A percentile compares a stretch with the other conserved stretches of the same genome.
Conservation (phyloP, 2,888 invertebrate genomes). For the Melieria crassipennis region DNA sequence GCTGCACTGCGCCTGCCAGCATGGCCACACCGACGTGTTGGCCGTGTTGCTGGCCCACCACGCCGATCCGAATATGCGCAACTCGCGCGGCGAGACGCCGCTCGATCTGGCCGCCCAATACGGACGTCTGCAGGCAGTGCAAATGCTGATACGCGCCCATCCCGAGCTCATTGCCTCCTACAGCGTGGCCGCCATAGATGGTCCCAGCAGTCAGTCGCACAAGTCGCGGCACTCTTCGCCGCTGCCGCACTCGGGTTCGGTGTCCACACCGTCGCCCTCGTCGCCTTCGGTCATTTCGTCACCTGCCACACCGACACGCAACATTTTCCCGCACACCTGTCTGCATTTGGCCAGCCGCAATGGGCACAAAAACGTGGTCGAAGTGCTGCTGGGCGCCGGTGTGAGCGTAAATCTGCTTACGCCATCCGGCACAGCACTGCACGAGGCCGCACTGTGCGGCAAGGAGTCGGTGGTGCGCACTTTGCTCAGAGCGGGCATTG, state of each 20-base stretch:
- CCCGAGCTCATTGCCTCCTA: slow-evolving; percentile 83
- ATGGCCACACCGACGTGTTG: slow-evolving; percentile 88
- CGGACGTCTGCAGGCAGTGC: slow-evolving; percentile 85
- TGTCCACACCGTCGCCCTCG: slow-evolving; percentile 49
- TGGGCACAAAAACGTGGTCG: slow-evolving; percentile 88
- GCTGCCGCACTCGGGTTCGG: slow-evolving; percentile 60
- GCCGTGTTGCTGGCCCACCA: slow-evolving; percentile 82
- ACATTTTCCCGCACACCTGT: slow-evolving; percentile 73
- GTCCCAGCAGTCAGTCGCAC: slow-evolving; percentile 23
- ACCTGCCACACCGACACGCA: slow-evolving; percentile 54
- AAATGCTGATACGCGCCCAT: slow-evolving; percentile 83
- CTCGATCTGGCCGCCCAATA: slow-evolving; percentile 95
- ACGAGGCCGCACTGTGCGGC: slow-evolving; percentile 92
- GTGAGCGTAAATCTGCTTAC: slow-evolving; percentile 89
- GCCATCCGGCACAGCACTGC: slow-evolving; percentile 87
- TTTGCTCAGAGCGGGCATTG: slow-evolving; percentile 83
- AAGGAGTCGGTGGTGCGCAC: slow-evolving; percentile 88
- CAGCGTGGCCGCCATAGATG: slow-evolving; percentile 62
- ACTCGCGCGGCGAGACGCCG: slow-evolving; percentile 88
- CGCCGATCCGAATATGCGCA: slow-evolving; percentile 88
- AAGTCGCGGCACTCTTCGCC: slow-evolving; percentile 42
- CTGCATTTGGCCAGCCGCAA: slow-evolving; percentile 95
- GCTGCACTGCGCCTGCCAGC: slow-evolving; percentile 91
- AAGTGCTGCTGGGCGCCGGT: slow-evolving; percentile 82
- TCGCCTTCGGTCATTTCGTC: slow-evolving; percentile 51